Evolutionary conservation across 2,113 vertebrate species (phyloP), one percentile per base, ranked within the genome.

Genomic region (Podarcis muralis): DNA sequence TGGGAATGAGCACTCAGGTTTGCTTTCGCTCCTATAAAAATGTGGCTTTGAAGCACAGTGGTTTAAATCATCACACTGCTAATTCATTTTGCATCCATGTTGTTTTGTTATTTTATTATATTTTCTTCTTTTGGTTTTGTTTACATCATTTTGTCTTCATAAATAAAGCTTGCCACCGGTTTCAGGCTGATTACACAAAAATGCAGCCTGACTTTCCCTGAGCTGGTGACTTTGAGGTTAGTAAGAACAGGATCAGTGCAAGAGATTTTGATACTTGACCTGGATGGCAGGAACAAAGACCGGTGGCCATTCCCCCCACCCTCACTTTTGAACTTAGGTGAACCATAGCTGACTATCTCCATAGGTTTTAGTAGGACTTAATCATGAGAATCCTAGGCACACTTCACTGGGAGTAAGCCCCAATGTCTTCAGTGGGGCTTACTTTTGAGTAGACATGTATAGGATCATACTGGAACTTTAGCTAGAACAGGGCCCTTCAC

Each of bases 111-210:
- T 8, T 53, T 48, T n/a, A 86, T 79, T 32, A 69, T 62, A 86
- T 69, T 68, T 48, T 79, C 48, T 66, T 85, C 5, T 72, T 75
- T 59, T 37, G 23, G 48, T 32, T 59, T 75, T 68, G 75, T 43
- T 86, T 79, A 48, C 40, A 79, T 53, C 30, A 78, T 78, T 78
- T 78, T 86, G 74, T 79, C 37, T 79, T 79, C 30, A 48, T 86
- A 86, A 86, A 25, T 66, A 62, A 79, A 30, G 37, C 11, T 69
- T 53, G 65, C 59, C 37, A 68, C 5, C 13, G 20, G 9, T 87
- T 48, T 32, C 37, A 53, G 75, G 76, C 22, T 68, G 62, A 53
- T 68, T 77, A 13, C 22, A 40, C 30, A 68, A 53, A 68, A 69
- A 68, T 32, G 22, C 27, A 32, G 27, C 62, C 40, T 53, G 76